Conservation (phyloP, 1,140 invertebrate species). For the Condylostylus longicornis region DNA sequence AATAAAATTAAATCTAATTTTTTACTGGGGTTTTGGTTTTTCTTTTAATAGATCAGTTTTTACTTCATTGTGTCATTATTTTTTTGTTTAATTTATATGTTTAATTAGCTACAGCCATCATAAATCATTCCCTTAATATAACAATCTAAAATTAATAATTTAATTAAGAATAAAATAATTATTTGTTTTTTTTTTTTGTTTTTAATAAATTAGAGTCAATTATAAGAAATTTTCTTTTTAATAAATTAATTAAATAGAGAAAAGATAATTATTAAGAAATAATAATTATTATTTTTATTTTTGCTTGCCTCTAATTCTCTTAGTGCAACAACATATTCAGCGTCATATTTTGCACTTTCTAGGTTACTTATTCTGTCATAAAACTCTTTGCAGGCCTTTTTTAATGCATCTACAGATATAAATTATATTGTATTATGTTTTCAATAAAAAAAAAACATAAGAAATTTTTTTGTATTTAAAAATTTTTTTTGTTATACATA, state of each 20-base stretch:
- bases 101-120: too few species aligned
- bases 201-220: slow-evolving; percentile 11
- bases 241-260: slow-evolving; percentile 4
- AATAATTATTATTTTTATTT: slow-evolving; percentile 3
- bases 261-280: neutral
- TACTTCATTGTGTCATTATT: too few species aligned
- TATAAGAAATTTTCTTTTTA: slow-evolving; percentile 9
- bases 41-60: too few species aligned
- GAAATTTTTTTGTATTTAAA: neutral
- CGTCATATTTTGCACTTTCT: slow-evolving; percentile 92
- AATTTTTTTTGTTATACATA: too few species aligned
- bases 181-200: slow-evolving; percentile 1
- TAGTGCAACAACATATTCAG: slow-evolving; percentile 84
- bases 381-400: slow-evolving; percentile 72
- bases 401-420: slow-evolving; percentile 50
- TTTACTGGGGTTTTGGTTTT: too few species aligned
- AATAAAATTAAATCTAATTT: too few species aligned
- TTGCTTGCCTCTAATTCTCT: slow-evolving; percentile 76
- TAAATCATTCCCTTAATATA: too few species aligned
- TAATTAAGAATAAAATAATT: too few species aligned
- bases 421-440: slow-evolving; percentile 1
- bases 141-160: too few species aligned
- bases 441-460: neutral
- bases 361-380: slow-evolving; percentile 71
- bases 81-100: too few species aligned